phyloP scores from a whole-genome alignment of 2,888 invertebrate species.

The Eristalis tenax region DNA sequence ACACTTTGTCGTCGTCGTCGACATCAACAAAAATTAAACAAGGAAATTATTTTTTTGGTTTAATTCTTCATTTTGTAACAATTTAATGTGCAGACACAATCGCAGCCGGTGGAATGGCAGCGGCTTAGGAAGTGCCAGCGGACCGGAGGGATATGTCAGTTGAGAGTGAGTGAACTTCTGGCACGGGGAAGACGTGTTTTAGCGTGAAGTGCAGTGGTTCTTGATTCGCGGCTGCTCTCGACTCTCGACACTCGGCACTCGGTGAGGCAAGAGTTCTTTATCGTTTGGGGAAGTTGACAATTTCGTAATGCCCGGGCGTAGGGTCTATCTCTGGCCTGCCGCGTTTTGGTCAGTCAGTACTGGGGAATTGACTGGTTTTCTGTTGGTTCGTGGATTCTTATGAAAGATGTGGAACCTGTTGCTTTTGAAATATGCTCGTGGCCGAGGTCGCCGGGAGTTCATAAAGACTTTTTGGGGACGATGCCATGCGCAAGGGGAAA shows the following conservation, averaged over 20 bases:
- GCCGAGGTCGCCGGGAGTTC: background rate
- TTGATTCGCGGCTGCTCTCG: background rate
- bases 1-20: slow-evolving; percentile 67
- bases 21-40: slow-evolving; percentile 62
- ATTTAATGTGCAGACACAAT: slow-evolving; percentile 61
- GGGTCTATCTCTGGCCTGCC: background rate
- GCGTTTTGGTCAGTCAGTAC: slow-evolving; percentile 1
- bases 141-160: background rate
- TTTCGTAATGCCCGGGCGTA: slow-evolving; percentile 30
- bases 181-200: slow-evolving; percentile 63
- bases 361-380: background rate
- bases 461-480: background rate
- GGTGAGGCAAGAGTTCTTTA: slow-evolving; percentile 24
- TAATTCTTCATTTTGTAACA: slow-evolving; percentile 49
- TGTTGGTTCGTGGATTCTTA: background rate
- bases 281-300: slow-evolving; percentile 36
- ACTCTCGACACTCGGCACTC: background rate
- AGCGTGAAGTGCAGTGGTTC: slow-evolving; percentile 34
- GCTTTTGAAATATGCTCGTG: slow-evolving; percentile 1
- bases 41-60: slow-evolving; percentile 35
- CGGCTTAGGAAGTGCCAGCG: too few relatives aligned
- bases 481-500: background rate
- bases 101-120: slow-evolving; percentile 17
- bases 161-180: slow-evolving; percentile 60
- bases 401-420: slow-evolving; percentile 11